Evolutionary conservation across 1,140 invertebrate species (phyloP), one percentile per base, ranked within the genome.

Genomic region (Chrysopa pallens): DNA sequence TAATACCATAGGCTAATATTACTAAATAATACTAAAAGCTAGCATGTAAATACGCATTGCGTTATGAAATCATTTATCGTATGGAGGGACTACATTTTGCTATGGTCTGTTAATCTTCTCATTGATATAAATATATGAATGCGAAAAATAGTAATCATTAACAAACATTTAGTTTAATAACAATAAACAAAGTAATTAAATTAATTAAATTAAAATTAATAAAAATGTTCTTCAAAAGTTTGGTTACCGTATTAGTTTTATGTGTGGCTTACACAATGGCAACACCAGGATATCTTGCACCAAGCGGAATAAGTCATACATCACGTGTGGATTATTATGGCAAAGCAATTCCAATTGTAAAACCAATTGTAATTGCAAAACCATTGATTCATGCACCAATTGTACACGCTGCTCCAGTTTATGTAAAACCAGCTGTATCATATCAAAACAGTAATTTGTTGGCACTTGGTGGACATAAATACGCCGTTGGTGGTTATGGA

Each of bases 401-500:
- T 13, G 9, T 13, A 11, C 33, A 36, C 6, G 33, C 33, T 4
- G 12, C 33, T 3, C 37, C 11, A 5, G 17, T 38, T 13, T 13
- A 23, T 12, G 13, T 38, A 3, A 8, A 38, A 11, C 7, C 13
- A 38, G 14, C 14, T 11, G 37, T 13, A 13, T 8, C n/a, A 38
- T 8, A 8, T 11, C 11, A 8, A 8, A 15, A 8, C 4, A 13
- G 4, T 4, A 38, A 8, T 8, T 9, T 13, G 11, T n/a, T 39
- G 2, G 6, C 29, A 28, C 40, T n/a, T 6, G 41, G 41, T 23
- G 29, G 33, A 35, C 29, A 35, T n/a, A 28, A 42, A 35, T 42
- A 43, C 13, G 45, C 47, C 29, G 41, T 28, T 39, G 9, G 23
- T 4, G 43, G 47, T 42, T 36, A 38, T 11, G 41, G 41, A 9